Base-by-base conservation (phyloP, 2,113 vertebrate species). In the Anser cygnoides region DNA sequence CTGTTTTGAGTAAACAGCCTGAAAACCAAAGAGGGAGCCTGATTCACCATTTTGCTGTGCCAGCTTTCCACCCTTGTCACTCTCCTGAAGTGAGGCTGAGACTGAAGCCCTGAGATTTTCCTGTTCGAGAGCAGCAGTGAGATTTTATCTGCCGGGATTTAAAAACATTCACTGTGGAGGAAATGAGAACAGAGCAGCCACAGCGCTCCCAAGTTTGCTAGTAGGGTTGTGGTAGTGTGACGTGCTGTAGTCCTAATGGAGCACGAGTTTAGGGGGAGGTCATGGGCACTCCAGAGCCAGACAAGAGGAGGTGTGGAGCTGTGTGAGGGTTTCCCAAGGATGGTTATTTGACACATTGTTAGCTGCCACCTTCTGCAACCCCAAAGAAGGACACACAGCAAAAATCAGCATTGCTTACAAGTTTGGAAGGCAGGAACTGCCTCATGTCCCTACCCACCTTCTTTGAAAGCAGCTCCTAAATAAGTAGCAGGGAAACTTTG, bases 1-100 rank as follows among this genome's bases (percentile, higher is more conserved):
- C 70, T 96, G 77, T 66, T 95, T 93, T 65, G 83, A 92, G 95
- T 86, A 93, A 96, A 96, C 82, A 96, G 68, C 72, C 79, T 77
- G 92, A 90, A 93, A 96, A 95, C 67, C 87, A 92, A 90, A 96
- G 85, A 43, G 63, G 89, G 88, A 75, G 73, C 92, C 88, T 96
- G 92, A 96, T 95, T 96, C 90, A 90, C 68, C 43, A 1, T 79
- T 89, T 77, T 82, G 77, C 92, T 77, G 77, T 83, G 92, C 92
- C 87, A 94, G 91, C 91, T 89, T 97, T 81, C 91, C 78, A 55
- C 77, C 70, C 67, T 16, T 96, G 90, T 44, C 81, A 76, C n/a
- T 89, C 80, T 94, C 49, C 87, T 46, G 87, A 85, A 68, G 39
- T 0, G 19, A 68, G 58, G 65, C 88, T 46, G 73, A 90, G 59